phyloP scores from a whole-genome alignment of 2,888 invertebrate genomes.

The Pseudolycoriella hygida region DNA sequence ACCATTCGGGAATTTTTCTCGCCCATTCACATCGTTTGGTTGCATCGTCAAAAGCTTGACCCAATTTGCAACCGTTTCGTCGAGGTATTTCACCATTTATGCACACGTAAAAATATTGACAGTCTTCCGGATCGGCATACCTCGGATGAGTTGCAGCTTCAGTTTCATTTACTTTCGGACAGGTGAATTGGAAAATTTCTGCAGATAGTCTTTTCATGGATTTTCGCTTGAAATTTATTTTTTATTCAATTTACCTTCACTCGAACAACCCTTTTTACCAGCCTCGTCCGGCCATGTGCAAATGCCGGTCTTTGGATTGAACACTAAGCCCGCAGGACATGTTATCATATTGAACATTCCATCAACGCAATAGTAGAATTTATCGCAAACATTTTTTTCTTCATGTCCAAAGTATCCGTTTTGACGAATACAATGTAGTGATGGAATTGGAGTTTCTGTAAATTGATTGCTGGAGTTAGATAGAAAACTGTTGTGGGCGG shows the following conservation, averaged over 20 bases:
- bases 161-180: slow-evolving; percentile 58
- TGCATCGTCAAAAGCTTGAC: slow-evolving; percentile 74
- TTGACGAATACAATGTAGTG: slow-evolving; percentile 57
- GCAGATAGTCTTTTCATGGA: slow-evolving; percentile 14
- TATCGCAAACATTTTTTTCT: slow-evolving; percentile 58
- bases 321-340: slow-evolving; percentile 72
- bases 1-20: slow-evolving; percentile 80
- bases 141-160: slow-evolving; percentile 64
- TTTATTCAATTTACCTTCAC: slow-evolving; percentile 36
- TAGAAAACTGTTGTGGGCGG: background rate
- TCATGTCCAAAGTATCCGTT: slow-evolving; percentile 81
- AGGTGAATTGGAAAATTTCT: slow-evolving; percentile 71
- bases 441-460: slow-evolving; percentile 53
- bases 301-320: slow-evolving; percentile 74
- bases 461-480: background rate
- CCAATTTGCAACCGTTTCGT: slow-evolving; percentile 72
- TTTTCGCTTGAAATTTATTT: background rate
- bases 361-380: slow-evolving; percentile 78
- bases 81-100: slow-evolving; percentile 74
- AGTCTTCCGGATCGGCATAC: slow-evolving; percentile 74
- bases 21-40: slow-evolving; percentile 71
- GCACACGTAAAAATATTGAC: slow-evolving; percentile 84
- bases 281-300: slow-evolving; percentile 90
- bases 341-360: slow-evolving; percentile 80
- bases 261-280: slow-evolving; percentile 69